Base-by-base conservation (phyloP, 2,797 vertebrate species). In the Heterohyrax brucei region DNA sequence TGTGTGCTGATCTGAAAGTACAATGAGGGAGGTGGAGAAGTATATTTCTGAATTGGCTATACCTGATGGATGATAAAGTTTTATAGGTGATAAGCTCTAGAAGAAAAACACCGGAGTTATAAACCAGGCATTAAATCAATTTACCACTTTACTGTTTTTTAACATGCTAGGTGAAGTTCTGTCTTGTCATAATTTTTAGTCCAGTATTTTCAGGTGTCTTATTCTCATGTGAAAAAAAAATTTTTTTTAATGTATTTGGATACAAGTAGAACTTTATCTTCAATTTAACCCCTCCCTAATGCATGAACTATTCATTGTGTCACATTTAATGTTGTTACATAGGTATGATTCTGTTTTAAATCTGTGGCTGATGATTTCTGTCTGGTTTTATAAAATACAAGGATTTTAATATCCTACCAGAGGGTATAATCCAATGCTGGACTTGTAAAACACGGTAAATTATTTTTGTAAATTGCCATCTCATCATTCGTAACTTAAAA, bases 311-410 rank as follows among this genome's bases (percentile, higher is more conserved):
- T 80, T 64, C 22, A 68, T 5, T 81, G 44, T 70, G 2, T 61
- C 18, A 78, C 70, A 73, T 59, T 87, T 89, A 89, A 68, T 83
- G 80, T 75, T 83, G 80, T 75, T 28, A 56, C 78, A 30, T 22
- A 56, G n/a, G 56, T 89, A n/a, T 6, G 39, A 19, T 81, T 96
- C 48, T 53, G 8, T 92, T 94, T 94, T 86, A 64, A 86, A 88
- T 75, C 26, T 48, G 46, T 86, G 56, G 50, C 62, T 64, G 28
- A 18, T 88, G 48, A 78, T n/a, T 94, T 79, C 53, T 76, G 89
- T 85, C 33, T 83, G 21, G 24, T 53, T 89, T 44, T 86, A 81
- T 93, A 70, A 77, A 6, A 24, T 94, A 46, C 1, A 68, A 91
- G 53, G 13, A 92, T 26, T 89, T 30, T 62, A 82, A 44, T 24